A percentile compares a stretch with the other conserved stretches of the same genome.
Evolutionary conservation across 2,888 invertebrate genomes (phyloP).

Genomic region (Patella depressa): DNA sequence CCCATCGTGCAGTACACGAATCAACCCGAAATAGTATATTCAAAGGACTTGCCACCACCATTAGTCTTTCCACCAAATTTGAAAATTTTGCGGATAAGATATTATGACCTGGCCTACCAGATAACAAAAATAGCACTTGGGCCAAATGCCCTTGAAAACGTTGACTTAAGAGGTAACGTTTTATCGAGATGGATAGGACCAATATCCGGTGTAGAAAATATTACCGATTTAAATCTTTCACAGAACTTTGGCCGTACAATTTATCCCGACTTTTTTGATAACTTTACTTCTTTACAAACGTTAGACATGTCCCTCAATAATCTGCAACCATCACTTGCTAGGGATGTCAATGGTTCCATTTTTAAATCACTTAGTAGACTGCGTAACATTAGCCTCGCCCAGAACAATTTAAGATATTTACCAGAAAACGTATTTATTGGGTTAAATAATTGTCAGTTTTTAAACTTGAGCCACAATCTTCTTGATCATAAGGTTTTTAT

Average conservation of each 20-base stretch:
- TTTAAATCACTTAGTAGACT: slow-evolving; percentile 7
- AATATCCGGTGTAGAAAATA: slow-evolving; percentile 15
- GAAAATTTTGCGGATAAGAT: neutral
- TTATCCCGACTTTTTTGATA: slow-evolving; percentile 15
- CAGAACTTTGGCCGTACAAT: neutral
- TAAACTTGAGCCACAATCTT: slow-evolving; percentile 7
- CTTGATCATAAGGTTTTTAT: neutral
- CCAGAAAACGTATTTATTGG: neutral
- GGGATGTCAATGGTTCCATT: neutral
- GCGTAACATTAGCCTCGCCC: slow-evolving; percentile 5
- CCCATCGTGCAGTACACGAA: no score
- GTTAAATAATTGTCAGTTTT: neutral
- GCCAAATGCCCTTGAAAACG: neutral
- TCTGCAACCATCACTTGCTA: neutral
- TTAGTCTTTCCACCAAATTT: slow-evolving; percentile 15
- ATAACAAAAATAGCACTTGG: neutral
- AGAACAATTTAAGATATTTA: slow-evolving; percentile 13
- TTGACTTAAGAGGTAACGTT: slow-evolving; percentile 17
- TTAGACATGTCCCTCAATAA: slow-evolving; percentile 17
- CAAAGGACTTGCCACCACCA: neutral
- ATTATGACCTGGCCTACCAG: neutral
- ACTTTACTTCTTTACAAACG: slow-evolving; percentile 5
- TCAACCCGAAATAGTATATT: no score
- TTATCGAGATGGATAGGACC: slow-evolving; percentile 13
- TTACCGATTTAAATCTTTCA: slow-evolving; percentile 22